These are phyloP conservation scores for Drosophila teissieri DNA, from an alignment of 1,140 invertebrate species.

Conservation along the genomic window DNA sequence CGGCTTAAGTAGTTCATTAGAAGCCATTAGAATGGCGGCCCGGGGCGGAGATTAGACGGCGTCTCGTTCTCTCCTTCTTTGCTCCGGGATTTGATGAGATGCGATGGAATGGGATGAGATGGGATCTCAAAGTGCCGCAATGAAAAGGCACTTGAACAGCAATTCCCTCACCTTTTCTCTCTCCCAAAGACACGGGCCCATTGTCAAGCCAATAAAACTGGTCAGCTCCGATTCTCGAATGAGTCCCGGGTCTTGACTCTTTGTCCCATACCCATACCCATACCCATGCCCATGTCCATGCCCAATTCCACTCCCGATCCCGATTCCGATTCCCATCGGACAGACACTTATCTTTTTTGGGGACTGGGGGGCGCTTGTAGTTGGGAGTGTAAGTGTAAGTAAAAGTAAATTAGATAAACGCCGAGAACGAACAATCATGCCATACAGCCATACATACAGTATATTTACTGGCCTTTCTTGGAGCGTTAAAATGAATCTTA, in stretches of 20 bases:
- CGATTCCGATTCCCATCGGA: constrained; percentile 28
- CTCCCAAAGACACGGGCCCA: constrained; percentile 54
- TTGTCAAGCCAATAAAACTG: constrained; percentile 80
- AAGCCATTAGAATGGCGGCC: constrained; percentile 57
- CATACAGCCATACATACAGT: constrained; percentile 6
- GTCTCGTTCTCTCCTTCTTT: background rate
- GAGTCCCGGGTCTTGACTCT: constrained; percentile 22
- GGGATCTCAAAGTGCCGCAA: constrained; percentile 31
- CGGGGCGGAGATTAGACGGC: constrained; percentile 38
- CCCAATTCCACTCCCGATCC: constrained; percentile 17
- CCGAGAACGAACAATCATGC: constrained; percentile 69
- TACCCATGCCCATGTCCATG: constrained; percentile 22
- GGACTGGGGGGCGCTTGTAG: constrained; percentile 59
- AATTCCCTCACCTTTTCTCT: constrained; percentile 60
- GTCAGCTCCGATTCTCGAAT: constrained; percentile 30
- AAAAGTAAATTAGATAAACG: constrained; percentile 83
- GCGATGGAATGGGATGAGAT: background rate
- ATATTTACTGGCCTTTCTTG: constrained; percentile 10
- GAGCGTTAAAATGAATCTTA: constrained; percentile 78
- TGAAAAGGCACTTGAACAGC: constrained; percentile 57
- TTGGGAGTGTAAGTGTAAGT: constrained; percentile 65
- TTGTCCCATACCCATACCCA: constrained; percentile 24
- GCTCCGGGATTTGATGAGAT: background rate
- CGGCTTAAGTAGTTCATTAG: constrained; percentile 65
- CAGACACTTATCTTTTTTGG: constrained; percentile 62